These are phyloP conservation scores for Sakesphorus luctuosus DNA, from an alignment of 2,113 vertebrate genomes.

Conservation along the genomic window DNA sequence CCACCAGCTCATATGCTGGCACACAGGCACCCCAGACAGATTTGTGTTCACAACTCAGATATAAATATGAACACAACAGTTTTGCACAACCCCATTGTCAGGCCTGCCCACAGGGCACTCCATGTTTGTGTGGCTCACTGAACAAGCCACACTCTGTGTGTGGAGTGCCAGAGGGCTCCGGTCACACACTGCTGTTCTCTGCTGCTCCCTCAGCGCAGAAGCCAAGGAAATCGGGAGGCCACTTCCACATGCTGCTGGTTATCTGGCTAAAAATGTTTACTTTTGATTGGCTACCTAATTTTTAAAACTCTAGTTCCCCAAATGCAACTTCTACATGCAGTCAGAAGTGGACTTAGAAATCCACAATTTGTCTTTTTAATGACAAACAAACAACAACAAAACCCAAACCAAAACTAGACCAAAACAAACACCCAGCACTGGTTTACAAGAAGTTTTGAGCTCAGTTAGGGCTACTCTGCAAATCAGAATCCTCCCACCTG, in stretches of 20 bases:
- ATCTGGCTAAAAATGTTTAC: not conserved
- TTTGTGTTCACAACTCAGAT: fast-evolving
- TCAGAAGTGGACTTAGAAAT: not conserved
- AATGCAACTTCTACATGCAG: not conserved
- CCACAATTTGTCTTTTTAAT: not conserved
- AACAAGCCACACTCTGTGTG: fast-evolving
- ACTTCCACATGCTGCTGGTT: fast-evolving
- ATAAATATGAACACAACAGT: not conserved
- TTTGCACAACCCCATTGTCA: not conserved
- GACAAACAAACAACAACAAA: no score
- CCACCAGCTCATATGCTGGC: not conserved
- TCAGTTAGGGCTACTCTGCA: not conserved
- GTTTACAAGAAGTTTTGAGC: not conserved
- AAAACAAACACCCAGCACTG: no score
- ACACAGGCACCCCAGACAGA: not conserved
- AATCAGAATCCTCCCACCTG: not conserved
- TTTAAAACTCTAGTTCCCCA: not conserved
- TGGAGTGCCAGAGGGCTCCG: fast-evolving
- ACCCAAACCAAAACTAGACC: no score
- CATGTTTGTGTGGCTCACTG: not conserved
- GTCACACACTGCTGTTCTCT: fast-evolving
- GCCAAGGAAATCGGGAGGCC: not conserved
- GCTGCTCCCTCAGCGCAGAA: not conserved
- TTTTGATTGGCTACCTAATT: not conserved
- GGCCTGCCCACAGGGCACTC: not conserved